phyloP scores from a whole-genome alignment of 2,888 invertebrate genomes.

The Subacronicta megacephala region DNA sequence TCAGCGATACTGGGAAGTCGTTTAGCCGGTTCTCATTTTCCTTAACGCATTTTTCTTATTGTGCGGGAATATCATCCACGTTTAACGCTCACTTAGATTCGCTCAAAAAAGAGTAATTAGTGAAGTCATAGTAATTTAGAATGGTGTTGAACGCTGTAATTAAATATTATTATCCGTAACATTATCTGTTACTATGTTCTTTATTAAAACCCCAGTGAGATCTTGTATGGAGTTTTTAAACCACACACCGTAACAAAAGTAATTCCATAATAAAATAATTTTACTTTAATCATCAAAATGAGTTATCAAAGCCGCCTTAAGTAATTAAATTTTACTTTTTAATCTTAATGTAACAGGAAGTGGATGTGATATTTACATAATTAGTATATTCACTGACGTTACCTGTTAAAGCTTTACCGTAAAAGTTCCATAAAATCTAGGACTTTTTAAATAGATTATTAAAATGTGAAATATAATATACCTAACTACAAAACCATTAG shows the following conservation, averaged over 20 bases:
- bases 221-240: background rate
- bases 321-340: too few species aligned
- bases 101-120: constrained; percentile 36
- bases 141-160: constrained; percentile 32
- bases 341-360: too few species aligned
- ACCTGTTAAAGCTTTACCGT: too few species aligned
- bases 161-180: constrained; percentile 24
- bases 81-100: constrained; percentile 44
- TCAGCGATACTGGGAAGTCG: constrained; percentile 64
- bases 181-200: constrained; percentile 11
- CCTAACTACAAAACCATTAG: too few species aligned
- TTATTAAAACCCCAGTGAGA: background rate
- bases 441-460: too few species aligned
- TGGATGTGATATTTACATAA: too few species aligned
- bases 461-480: too few species aligned
- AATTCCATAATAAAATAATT: background rate
- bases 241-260: background rate
- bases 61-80: constrained; percentile 25
- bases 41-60: constrained; percentile 55
- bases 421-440: too few species aligned
- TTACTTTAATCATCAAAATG: background rate
- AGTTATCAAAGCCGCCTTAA: background rate
- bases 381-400: too few species aligned
- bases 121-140: constrained; percentile 28
- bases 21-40: constrained; percentile 58